Percentiles rank a stretch among this genome's conserved stretches.
Evolutionary conservation across 2,113 vertebrate species (phyloP).

Genomic region (Urocolius indicus): DNA sequence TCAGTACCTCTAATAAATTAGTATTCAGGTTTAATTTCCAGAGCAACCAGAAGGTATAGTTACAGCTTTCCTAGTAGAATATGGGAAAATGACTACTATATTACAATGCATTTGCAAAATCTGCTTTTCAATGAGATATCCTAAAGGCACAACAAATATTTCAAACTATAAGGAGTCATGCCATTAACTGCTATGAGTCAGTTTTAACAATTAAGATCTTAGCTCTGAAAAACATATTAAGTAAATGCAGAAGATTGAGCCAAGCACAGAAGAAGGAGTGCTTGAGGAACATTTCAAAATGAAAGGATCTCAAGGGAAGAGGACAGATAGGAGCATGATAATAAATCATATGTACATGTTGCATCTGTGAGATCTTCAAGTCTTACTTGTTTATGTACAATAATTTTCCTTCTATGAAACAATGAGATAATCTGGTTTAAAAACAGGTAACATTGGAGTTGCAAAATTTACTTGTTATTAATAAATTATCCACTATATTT

Average conservation of each 20-base stretch:
- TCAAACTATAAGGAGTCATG: neutral
- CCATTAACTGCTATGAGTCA: neutral
- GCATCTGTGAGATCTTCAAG: neutral
- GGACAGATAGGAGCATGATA: neutral
- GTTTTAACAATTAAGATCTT: constrained; percentile 15
- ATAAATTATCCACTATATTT: neutral
- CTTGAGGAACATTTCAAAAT: neutral
- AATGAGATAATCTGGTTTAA: neutral
- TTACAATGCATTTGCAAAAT: neutral
- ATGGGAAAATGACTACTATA: neutral
- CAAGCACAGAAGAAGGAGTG: neutral
- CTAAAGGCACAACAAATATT: constrained; percentile 11
- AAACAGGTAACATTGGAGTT: neutral
- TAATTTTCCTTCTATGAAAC: neutral
- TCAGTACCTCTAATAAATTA: neutral
- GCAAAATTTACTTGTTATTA: neutral
- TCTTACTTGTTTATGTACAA: neutral
- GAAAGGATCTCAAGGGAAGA: neutral
- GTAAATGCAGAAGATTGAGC: neutral
- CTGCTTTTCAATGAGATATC: neutral
- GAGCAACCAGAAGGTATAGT: neutral
- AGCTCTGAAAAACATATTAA: neutral
- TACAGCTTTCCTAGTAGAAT: neutral
- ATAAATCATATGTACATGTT: neutral
- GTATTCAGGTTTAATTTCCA: neutral